Evolutionary conservation across 2,113 vertebrate species (phyloP), one percentile per base, ranked within the genome.

Genomic region (Pollachius pollachius): DNA sequence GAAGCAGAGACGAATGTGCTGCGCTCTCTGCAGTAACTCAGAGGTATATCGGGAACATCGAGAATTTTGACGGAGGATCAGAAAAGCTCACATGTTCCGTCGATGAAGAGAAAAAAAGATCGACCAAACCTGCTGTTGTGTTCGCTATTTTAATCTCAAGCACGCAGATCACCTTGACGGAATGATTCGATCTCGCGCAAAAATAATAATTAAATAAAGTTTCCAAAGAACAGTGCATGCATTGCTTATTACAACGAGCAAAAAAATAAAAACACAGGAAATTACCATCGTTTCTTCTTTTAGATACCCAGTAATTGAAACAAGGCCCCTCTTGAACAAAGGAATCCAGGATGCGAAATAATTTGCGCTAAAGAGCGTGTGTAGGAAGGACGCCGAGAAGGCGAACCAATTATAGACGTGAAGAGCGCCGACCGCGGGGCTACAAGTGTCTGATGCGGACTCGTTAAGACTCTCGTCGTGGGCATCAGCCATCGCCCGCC

Each of bases 371-470:
- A 74, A 71, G 12, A 48, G 41, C 54, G 81, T 77, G 86, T 89
- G 84, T 89, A 80, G 87, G 86, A 89, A 86, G 86, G 79, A 52
- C 21, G 15, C 77, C 58, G 83, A 84, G 84, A 73, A 86, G 85
- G 80, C 81, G 75, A 81, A 69, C 77, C 57, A 90, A 90, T 92
- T 91, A 87, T 78, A 16, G 65, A 82, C 56, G 73, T 84, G 81
- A 82, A 81, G 87, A 80, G 82, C 65, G 76, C 79, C 12, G 21
- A 13, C 41, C 82, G 86, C 72, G 73, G 84, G 63, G 75, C 70
- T 81, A 84, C 75, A 85, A 86, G 87, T 84, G 82, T 86, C 68
- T 69, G 75, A 81, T 79, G 87, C 81, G 77, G 86, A 82, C 81
- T 82, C 79, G 83, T 74, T 72, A 87, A 90, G 88, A 90, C 86